Percentiles rank a stretch among this genome's conserved stretches.
phyloP scores from a whole-genome alignment of 64 coral and sea anemone species.

The Anthopleura sola region DNA sequence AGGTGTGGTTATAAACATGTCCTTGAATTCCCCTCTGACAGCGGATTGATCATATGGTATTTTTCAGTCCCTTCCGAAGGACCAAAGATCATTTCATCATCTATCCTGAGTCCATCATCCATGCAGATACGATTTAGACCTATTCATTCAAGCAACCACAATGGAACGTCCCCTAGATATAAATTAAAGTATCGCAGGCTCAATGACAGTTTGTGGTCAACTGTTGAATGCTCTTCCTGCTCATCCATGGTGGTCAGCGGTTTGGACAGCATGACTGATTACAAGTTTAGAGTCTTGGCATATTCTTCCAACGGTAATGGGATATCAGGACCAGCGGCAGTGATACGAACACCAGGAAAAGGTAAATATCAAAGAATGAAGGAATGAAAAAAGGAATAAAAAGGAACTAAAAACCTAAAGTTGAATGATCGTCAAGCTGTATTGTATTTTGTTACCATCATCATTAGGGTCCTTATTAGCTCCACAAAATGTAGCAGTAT shows the following conservation, averaged over 20 bases:
- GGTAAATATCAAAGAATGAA: not conserved
- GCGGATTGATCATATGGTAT: too few relatives aligned
- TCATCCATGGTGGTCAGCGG: not conserved
- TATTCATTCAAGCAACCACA: not conserved
- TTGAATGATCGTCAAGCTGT: too few relatives aligned
- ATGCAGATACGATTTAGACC: not conserved
- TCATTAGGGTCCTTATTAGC: too few relatives aligned
- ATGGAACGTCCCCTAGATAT: too few relatives aligned
- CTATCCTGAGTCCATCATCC: slow-evolving; percentile 6
- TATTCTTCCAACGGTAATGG: not conserved
- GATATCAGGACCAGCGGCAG: not conserved
- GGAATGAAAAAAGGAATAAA: too few relatives aligned
- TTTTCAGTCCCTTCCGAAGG: slow-evolving; percentile 3
- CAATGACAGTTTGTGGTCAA: not conserved
- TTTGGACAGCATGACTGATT: not conserved
- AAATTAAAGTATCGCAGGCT: not conserved
- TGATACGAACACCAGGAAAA: not conserved
- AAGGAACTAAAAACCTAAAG: too few relatives aligned
- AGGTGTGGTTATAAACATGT: too few relatives aligned
- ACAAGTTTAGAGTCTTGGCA: slow-evolving; percentile 6
- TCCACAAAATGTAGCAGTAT: not conserved
- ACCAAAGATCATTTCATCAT: not conserved
- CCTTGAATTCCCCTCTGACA: too few relatives aligned
- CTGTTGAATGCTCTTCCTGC: not conserved
- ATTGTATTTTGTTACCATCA: too few relatives aligned